Percentiles rank a stretch among this genome's conserved stretches.
Conservation (phyloP, 2,113 vertebrate species). For the Dinomys branickii region DNA sequence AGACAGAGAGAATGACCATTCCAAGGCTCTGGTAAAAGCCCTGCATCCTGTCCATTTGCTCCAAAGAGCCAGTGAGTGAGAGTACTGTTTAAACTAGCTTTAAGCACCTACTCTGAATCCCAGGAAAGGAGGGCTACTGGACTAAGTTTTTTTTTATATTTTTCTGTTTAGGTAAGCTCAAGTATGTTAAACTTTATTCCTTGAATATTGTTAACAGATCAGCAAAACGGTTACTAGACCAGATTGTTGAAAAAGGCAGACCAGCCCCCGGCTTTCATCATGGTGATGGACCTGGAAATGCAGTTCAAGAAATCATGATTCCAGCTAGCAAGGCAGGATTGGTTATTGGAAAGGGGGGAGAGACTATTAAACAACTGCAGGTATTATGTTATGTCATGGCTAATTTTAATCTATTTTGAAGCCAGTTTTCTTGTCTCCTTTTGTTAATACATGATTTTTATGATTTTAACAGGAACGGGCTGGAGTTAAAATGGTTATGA, state of each 20-base stretch:
- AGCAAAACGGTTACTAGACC: constrained; percentile 95
- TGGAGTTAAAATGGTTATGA: constrained; percentile 99
- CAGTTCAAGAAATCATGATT: constrained; percentile 98
- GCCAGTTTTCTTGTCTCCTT: not conserved
- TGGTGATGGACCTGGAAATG: constrained; percentile 95
- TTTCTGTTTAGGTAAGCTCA: not conserved
- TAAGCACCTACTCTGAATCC: not conserved
- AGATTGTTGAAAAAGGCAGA: constrained; percentile 98
- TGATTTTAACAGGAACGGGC: constrained; percentile 92
- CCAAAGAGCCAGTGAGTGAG: not conserved
- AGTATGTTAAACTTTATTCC: not conserved
- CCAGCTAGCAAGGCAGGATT: constrained; percentile 98
- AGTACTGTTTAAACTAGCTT: not conserved
- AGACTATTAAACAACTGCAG: constrained; percentile 99
- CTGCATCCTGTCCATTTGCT: not conserved
- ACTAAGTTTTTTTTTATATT: not conserved
- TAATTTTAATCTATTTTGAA: not conserved
- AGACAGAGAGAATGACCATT: not conserved
- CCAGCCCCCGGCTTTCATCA: constrained; percentile 97
- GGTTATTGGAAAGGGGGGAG: constrained; percentile 98
- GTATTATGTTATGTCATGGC: constrained; percentile 78
- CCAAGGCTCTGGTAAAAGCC: not conserved
- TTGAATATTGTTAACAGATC: constrained; percentile 81
- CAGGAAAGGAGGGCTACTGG: not conserved
- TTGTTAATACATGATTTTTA: constrained; percentile 50